Conservation (phyloP, 2,113 vertebrate species). For the Tyrannus savana region DNA sequence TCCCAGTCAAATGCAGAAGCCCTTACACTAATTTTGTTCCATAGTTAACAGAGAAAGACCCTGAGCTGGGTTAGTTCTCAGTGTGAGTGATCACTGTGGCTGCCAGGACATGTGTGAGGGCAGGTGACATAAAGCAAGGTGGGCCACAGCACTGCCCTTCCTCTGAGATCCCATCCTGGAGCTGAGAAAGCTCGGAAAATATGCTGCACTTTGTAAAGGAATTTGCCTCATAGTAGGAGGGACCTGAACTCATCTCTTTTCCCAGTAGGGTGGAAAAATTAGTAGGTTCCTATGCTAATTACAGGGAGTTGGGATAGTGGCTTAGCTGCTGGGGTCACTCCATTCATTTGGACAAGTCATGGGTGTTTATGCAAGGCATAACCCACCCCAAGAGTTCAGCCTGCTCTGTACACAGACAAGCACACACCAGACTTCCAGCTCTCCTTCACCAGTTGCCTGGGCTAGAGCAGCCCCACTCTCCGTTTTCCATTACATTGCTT, state of each 20-base stretch:
- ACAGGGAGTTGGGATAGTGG: not conserved
- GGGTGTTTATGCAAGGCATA: not conserved
- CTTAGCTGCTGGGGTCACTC: not conserved
- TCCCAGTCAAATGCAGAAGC: not conserved
- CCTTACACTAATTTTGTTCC: not conserved
- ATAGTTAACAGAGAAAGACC: not conserved
- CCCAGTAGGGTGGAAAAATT: not conserved
- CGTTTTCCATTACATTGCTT: not conserved
- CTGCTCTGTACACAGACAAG: not conserved
- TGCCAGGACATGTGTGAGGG: not conserved
- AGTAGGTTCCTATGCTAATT: constrained; percentile 39
- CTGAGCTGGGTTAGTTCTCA: not conserved
- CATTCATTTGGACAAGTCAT: constrained; percentile 21
- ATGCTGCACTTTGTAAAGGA: not conserved
- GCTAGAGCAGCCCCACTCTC: not conserved
- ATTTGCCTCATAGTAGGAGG: not conserved
- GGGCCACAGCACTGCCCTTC: not conserved
- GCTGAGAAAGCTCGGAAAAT: not conserved
- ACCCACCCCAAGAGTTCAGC: not conserved
- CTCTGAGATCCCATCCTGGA: not conserved
- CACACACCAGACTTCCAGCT: not conserved
- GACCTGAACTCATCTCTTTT: not conserved
- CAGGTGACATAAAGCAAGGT: not conserved
- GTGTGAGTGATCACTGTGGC: not conserved
- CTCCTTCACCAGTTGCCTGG: not conserved